Conservation (phyloP, 2,113 vertebrate species). For the Pterocles burchelli region DNA sequence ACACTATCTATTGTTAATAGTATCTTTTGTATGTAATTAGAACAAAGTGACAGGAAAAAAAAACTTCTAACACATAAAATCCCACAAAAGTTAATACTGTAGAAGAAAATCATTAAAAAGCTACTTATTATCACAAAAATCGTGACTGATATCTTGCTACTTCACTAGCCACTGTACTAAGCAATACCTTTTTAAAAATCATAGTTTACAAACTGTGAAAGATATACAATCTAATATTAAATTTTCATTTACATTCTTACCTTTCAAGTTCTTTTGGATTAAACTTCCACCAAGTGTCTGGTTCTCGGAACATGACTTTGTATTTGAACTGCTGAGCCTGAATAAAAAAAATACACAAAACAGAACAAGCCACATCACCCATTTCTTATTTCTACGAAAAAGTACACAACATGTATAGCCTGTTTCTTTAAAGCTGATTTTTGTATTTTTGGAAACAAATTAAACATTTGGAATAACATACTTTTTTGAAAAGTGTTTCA, state of each 20-base stretch:
- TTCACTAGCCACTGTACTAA: background rate
- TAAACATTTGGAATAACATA: background rate
- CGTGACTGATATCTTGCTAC: background rate
- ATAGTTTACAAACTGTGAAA: background rate
- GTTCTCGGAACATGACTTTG: slow-evolving; percentile 91
- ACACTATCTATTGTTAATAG: background rate
- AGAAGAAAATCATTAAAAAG: background rate
- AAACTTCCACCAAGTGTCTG: slow-evolving; percentile 96
- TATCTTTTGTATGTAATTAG: background rate
- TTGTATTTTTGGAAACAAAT: background rate
- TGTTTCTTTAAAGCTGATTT: background rate
- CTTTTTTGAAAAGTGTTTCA: background rate
- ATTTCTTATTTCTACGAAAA: slow-evolving; percentile 16
- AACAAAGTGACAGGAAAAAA: background rate
- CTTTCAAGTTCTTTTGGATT: slow-evolving; percentile 93
- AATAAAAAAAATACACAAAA: slow-evolving; percentile 27
- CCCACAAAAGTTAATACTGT: background rate
- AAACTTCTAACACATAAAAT: background rate
- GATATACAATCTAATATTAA: background rate
- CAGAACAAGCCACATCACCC: slow-evolving; percentile 5
- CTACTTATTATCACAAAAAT: background rate
- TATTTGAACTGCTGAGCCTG: slow-evolving; percentile 91
- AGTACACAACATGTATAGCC: background rate
- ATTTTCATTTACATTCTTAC: slow-evolving; percentile 73
- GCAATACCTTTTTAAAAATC: background rate